Evolutionary conservation across 2,797 vertebrate species (phyloP).

Genomic region (Tangara arthus): DNA sequence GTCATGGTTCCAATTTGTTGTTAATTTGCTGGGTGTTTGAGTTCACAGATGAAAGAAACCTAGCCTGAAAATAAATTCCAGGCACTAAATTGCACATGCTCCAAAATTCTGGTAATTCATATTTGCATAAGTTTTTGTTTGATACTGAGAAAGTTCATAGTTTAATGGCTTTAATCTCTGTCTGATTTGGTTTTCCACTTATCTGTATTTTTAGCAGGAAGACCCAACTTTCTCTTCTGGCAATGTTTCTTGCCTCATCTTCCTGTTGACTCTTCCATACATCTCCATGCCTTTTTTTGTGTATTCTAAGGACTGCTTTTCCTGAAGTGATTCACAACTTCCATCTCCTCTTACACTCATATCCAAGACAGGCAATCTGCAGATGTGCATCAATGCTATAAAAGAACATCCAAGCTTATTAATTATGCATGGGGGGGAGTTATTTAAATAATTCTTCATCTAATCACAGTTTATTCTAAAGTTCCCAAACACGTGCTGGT

Average conservation of each 20-base stretch:
- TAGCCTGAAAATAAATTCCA: background rate
- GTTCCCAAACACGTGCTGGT: background rate
- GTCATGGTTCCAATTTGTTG: background rate
- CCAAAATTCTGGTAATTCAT: background rate
- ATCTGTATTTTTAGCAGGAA: background rate
- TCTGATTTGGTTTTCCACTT: background rate
- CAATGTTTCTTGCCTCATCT: background rate
- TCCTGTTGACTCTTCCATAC: background rate
- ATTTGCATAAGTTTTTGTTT: background rate
- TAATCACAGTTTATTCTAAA: background rate
- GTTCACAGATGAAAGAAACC: background rate
- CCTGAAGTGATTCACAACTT: background rate
- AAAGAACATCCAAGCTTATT: background rate
- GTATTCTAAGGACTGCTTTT: background rate
- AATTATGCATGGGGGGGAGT: background rate
- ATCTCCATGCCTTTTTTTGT: background rate
- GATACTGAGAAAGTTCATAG: background rate
- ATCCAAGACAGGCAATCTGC: background rate
- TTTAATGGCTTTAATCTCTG: background rate
- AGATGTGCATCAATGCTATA: background rate
- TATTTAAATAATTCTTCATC: background rate
- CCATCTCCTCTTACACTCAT: background rate
- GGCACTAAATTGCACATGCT: background rate
- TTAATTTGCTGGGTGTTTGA: background rate
- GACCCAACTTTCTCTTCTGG: background rate